phyloP scores from a whole-genome alignment of 37 sponge, comb jelly and placozoan species.

The Bolinopsis microptera region DNA sequence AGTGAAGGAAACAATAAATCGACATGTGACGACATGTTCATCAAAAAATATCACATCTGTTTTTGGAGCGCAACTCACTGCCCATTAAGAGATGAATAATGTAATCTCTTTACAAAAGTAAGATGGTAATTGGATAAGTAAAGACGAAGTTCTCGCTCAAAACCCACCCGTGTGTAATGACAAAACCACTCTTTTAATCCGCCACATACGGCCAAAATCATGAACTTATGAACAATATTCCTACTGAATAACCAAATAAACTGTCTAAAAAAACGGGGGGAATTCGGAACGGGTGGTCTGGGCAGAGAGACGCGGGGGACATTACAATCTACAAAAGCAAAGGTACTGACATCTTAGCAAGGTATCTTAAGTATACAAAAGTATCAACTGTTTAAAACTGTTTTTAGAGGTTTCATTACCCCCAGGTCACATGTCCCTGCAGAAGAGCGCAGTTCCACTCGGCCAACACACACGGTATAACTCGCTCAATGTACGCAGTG shows the following conservation, averaged over 20 bases:
- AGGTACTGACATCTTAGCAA: no score
- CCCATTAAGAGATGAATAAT: neutral
- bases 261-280: neutral
- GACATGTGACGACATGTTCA: neutral
- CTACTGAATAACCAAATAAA: neutral
- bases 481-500: no score
- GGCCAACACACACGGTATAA: no score
- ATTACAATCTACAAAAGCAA: no score
- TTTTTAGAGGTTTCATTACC: neutral
- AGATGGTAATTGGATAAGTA: neutral
- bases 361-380: neutral
- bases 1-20: neutral
- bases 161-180: no score
- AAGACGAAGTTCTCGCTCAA: no score
- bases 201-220: no score
- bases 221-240: no score
- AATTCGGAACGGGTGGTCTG: no score
- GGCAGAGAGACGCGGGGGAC: no score
- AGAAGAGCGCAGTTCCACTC: no score
- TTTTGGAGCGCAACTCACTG: neutral
- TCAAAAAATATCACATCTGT: neutral
- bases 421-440: neutral
- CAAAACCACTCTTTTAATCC: no score
- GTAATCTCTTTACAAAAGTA: neutral
- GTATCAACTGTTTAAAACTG: neutral